A percentile compares a stretch with the other conserved stretches of the same genome.
Evolutionary conservation across 2,797 vertebrate genomes (phyloP).

Genomic region (Echeneis naucrates): DNA sequence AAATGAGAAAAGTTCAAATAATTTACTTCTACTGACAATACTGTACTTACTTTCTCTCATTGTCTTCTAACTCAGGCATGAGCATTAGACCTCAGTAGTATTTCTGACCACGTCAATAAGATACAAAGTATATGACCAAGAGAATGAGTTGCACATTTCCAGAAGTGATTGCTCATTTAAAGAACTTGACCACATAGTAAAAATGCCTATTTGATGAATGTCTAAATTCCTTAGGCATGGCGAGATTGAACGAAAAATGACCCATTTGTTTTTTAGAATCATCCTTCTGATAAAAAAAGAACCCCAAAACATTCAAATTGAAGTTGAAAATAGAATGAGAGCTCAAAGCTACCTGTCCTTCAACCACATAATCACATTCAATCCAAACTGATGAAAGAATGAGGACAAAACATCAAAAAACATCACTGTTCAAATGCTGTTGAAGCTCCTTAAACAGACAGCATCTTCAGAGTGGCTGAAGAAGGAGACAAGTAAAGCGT

Average conservation of each 20-base stretch:
- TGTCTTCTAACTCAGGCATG: background rate
- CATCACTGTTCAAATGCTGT: constrained; percentile 36
- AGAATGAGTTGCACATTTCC: constrained; percentile 43
- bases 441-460: constrained; percentile 30
- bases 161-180: constrained; percentile 43
- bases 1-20: constrained; percentile 21
- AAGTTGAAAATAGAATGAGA: constrained; percentile 54
- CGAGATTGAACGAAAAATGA: constrained; percentile 26
- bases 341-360: constrained; percentile 60
- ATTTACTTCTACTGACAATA: background rate
- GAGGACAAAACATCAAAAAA: constrained; percentile 68
- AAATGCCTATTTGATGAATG: constrained; percentile 44
- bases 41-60: background rate
- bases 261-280: constrained; percentile 44
- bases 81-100: background rate
- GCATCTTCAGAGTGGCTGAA: constrained; percentile 35
- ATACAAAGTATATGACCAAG: constrained; percentile 40
- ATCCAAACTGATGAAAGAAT: constrained; percentile 65
- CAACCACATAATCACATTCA: constrained; percentile 42
- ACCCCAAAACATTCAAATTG: constrained; percentile 56
- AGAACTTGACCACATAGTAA: constrained; percentile 37
- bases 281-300: constrained; percentile 43
- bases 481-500: constrained; percentile 31
- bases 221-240: constrained; percentile 32
- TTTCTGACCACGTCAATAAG: constrained; percentile 7